Evolutionary conservation across 2,113 vertebrate genomes (phyloP), one percentile per base, ranked within the genome.

Genomic region (Halcyon senegalensis): DNA sequence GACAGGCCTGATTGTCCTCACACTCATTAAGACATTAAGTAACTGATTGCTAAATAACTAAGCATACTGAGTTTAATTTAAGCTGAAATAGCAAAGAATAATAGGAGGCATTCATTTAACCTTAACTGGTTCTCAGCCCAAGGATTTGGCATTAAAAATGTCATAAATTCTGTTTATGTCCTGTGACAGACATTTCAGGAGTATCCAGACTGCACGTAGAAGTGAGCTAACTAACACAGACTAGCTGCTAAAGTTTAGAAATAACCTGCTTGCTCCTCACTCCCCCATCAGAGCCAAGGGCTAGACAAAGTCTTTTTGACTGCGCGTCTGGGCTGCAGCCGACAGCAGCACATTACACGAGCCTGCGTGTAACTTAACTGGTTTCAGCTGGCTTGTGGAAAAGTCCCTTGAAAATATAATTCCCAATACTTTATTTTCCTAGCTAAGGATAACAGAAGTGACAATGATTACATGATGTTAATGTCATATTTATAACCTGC

Each of bases 231-330:
- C 68, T 9, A 53, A 37, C 1, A 0, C 50, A 28, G 50, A 35
- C 55, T 84, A 30, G 56, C 76, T 89, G 80, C 76, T 89, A 7
- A 67, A 70, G 60, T 43, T 95, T 82, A 92, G 93, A 92, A 96
- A 96, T 89, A 92, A 94, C 73, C 89, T 92, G 43, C 64, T 55
- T 82, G 77, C 51, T 97, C 53, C 91, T 94, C 60, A 19, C 30
- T 67, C 3, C 24, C 62, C 30, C 63, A 12, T 46, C 68, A 82
- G 80, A 92, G 94, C 93, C 94, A 95, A 95, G 48, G 73, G 17
- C 27, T 87, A 39, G 56, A 94, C 94, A 94, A 87, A 92, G 84
- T 87, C 94, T 94, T 95, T 95, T 91, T 94, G 86, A 94, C 51
- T 50, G 68, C 1, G 1, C 0, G 1, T 67, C 91, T 96, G 89